These are phyloP conservation scores for Andrena bucephala DNA, from an alignment of 2,888 invertebrate species.

Conservation along the genomic window DNA sequence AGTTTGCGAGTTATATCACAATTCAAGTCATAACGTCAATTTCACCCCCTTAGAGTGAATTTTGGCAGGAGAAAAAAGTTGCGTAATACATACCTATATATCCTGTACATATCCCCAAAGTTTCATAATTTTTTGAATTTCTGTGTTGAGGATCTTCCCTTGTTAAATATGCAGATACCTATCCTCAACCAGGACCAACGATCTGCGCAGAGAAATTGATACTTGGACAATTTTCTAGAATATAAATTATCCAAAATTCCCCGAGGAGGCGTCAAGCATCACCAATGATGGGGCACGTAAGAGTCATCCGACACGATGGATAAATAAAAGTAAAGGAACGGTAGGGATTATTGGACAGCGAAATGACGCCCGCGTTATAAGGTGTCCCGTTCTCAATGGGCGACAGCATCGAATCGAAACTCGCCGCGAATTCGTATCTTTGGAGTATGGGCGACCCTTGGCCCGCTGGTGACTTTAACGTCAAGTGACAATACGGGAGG, in stretches of 20 bases:
- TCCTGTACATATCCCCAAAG: too few relatives aligned
- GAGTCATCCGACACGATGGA: not conserved
- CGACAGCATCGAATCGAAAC: constrained; percentile 40
- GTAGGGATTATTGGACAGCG: constrained; percentile 42
- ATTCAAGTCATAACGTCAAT: too few relatives aligned
- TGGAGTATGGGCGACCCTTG: not conserved
- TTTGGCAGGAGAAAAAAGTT: too few relatives aligned
- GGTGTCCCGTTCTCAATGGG: constrained; percentile 14
- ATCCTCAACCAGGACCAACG: not conserved
- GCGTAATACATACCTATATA: too few relatives aligned
- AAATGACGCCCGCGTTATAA: constrained; percentile 27
- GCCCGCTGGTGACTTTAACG: constrained; percentile 21
- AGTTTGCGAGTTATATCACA: too few relatives aligned
- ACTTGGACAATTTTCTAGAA: constrained; percentile 3
- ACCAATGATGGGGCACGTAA: constrained; percentile 10
- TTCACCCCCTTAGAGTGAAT: too few relatives aligned
- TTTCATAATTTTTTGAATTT: too few relatives aligned
- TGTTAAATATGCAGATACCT: not conserved
- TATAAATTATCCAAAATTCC: not conserved
- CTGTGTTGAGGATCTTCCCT: too few relatives aligned
- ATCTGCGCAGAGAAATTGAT: not conserved
- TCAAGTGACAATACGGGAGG: constrained; percentile 20
- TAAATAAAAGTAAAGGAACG: constrained; percentile 23
- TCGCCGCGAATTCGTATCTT: constrained; percentile 23
- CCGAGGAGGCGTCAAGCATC: not conserved